A percentile compares a stretch with the other conserved stretches of the same genome.
Conservation (phyloP, 1,140 invertebrate genomes). For the Sycobia sp. region DNA sequence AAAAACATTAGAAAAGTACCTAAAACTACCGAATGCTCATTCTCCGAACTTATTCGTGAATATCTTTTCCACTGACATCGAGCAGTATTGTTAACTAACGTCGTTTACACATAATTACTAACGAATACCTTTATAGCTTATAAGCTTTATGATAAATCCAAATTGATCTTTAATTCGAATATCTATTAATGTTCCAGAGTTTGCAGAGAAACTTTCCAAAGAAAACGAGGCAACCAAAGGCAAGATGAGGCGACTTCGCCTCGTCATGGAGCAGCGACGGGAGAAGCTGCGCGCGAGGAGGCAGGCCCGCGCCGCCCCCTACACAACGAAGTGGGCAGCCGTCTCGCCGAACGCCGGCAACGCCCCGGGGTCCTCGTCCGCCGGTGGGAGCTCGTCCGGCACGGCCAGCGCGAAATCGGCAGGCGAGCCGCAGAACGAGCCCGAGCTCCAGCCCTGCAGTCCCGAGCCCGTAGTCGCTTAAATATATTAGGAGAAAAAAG, state of each 20-base stretch:
- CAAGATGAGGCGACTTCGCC: constrained; percentile 82
- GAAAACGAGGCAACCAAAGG: constrained; percentile 82
- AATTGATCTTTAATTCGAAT: too few relatives aligned
- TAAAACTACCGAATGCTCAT: too few relatives aligned
- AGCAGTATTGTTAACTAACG: too few relatives aligned
- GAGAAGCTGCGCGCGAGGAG: constrained; percentile 80
- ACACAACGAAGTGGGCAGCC: constrained; percentile 65
- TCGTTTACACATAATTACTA: too few relatives aligned
- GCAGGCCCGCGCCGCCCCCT: constrained; percentile 72
- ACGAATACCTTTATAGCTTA: too few relatives aligned
- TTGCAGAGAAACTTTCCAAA: constrained; percentile 62
- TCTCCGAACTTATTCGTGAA: too few relatives aligned
- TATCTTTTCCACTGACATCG: too few relatives aligned
- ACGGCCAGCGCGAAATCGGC: constrained; percentile 35
- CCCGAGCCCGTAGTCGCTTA: constrained; percentile 60
- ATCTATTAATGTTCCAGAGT: too few relatives aligned
- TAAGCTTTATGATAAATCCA: too few relatives aligned
- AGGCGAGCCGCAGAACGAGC: constrained; percentile 51
- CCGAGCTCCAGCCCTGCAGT: constrained; percentile 56
- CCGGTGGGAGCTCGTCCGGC: constrained; percentile 27
- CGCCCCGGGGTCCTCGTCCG: constrained; percentile 40
- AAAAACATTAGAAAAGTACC: too few relatives aligned
- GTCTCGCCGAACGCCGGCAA: constrained; percentile 52
- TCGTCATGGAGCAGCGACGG: constrained; percentile 87
- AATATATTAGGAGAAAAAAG: constrained; percentile 26